Evolutionary conservation across 1,140 invertebrate species (phyloP), one percentile per base, ranked within the genome.

Genomic region (Dufourea novaeangliae): DNA sequence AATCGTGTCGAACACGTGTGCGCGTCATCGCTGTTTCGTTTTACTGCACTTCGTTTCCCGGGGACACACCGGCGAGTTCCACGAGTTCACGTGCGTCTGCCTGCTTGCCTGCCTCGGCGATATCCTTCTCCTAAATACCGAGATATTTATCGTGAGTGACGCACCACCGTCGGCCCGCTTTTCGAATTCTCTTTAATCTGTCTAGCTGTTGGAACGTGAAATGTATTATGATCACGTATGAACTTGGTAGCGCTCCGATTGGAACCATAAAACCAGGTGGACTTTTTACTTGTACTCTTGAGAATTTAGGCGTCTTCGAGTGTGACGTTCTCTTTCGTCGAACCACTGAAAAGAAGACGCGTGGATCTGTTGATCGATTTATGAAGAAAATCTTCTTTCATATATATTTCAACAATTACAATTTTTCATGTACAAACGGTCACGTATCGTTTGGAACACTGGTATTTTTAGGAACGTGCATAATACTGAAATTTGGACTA

Each of bases 1-100:
- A 92, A 92, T 92, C 80, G 88, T 89, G 89, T 89, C 88, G 86
- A 91, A 92, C 89, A 91, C 90, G 85, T 89, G 90, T 89, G 89
- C 80, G 62, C 76, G 79, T 80, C 78, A 78, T 86, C 84, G 84
- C 64, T 78, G 56, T 64, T 83, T 85, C 79, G 70, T 87, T 87
- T 86, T 70, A 75, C 74, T 79, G 79, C 76, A 67, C 67, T 83
- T 74, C 57, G 69, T 73, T 50, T 79, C 69, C 64, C 50, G 69
- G 29, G 52, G 52, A 41, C 34, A 22, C 52, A 46, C 22, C 57
- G 44, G 46, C 20, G 20, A 7, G 63, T 62, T 83, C 68, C 44
- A 27, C 73, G 56, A 52, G 68, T 75, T 77, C 61, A 76, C 80
- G 72, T 75, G 54, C 63, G 34, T n/a, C 69, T 72, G 22, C 63